Evolutionary conservation across 2,797 vertebrate species (phyloP).

Genomic region (Cirrhinus mrigala): DNA sequence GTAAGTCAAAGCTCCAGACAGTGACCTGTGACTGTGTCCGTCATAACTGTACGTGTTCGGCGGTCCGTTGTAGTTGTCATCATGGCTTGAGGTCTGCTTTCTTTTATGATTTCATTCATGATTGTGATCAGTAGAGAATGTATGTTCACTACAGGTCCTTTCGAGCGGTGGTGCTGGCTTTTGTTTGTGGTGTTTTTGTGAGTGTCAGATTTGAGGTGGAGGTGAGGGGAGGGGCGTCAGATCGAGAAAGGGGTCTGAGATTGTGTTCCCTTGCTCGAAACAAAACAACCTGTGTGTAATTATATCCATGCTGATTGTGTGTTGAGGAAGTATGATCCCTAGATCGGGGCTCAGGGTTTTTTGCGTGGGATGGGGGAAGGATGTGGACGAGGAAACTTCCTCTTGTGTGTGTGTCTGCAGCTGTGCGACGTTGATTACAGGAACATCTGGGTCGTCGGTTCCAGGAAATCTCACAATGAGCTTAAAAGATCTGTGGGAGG

Average conservation of each 20-base stretch:
- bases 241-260: conserved; percentile 54
- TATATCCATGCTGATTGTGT: conserved; percentile 78
- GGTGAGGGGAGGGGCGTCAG: conserved; percentile 62
- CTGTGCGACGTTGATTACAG: conserved; percentile 76
- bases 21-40: background rate
- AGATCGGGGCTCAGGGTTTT: conserved; percentile 62
- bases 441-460: conserved; percentile 75
- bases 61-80: background rate
- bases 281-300: conserved; percentile 81
- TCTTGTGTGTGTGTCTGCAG: conserved; percentile 63
- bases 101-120: conserved; percentile 6
- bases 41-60: background rate
- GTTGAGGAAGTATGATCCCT: conserved; percentile 73
- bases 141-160: conserved; percentile 5
- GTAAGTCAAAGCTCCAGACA: conserved; percentile 3
- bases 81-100: background rate
- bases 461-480: conserved; percentile 59
- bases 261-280: conserved; percentile 74
- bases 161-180: background rate
- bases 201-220: conserved; percentile 53
- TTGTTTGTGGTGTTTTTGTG: conserved; percentile 33
- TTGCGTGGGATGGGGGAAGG: conserved; percentile 54
- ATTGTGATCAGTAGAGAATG: conserved; percentile 13
- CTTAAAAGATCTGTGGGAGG: conserved; percentile 64
- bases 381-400: conserved; percentile 59